These are phyloP conservation scores for Tragopan temminckii DNA, from an alignment of 2,797 vertebrate species.

Conservation along the genomic window DNA sequence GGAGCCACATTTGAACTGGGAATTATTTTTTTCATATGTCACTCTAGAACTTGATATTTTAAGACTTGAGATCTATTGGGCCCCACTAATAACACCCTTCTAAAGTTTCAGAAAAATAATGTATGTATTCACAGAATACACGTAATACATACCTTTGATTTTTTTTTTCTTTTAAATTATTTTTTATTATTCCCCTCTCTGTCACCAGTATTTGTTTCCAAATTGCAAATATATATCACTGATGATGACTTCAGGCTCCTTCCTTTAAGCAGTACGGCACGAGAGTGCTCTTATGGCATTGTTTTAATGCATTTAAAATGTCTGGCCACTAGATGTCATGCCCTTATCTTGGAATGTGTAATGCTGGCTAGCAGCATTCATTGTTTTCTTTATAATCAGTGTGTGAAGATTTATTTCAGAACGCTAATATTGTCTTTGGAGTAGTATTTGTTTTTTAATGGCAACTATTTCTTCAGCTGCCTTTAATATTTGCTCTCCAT, in stretches of 20 bases:
- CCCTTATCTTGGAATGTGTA: slow-evolving; percentile 26
- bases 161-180: too few relatives aligned
- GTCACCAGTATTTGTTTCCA: neutral
- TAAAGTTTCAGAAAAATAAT: neutral
- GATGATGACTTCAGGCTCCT: neutral
- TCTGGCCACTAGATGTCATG: slow-evolving; percentile 76
- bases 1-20: neutral
- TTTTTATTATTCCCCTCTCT: too few relatives aligned
- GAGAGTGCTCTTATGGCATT: neutral
- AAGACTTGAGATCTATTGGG: neutral
- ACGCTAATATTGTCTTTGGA: neutral
- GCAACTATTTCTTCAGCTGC: neutral
- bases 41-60: neutral
- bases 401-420: neutral
- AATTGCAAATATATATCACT: neutral
- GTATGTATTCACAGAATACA: neutral
- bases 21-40: neutral
- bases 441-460: neutral
- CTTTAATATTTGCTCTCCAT: neutral
- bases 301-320: neutral
- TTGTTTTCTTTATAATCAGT: neutral
- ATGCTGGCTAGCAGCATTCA: too few relatives aligned
- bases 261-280: neutral
- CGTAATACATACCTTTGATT: neutral
- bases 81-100: neutral